Evolutionary conservation across 2,888 invertebrate species (phyloP).

Genomic region (Aethes cnicana): DNA sequence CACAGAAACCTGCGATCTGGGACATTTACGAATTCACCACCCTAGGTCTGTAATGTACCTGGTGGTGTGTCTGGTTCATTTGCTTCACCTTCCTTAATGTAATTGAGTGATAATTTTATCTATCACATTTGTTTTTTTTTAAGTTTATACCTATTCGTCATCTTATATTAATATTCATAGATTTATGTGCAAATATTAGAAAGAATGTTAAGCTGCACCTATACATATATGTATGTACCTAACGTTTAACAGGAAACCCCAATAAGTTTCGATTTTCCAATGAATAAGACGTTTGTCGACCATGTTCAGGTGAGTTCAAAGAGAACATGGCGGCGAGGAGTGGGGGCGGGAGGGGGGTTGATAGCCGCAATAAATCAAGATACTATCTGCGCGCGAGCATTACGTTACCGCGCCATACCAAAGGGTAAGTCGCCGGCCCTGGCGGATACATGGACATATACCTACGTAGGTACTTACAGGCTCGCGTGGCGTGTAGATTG

Average conservation of each 20-base stretch:
- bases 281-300: not conserved
- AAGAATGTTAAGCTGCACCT: too few relatives aligned
- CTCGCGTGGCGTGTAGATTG: constrained; percentile 37
- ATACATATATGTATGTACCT: not conserved
- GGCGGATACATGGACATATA: constrained; percentile 40
- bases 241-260: not conserved
- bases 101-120: too few relatives aligned
- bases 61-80: too few relatives aligned
- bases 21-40: too few relatives aligned
- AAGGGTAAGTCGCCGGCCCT: constrained; percentile 63
- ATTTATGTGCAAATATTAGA: too few relatives aligned
- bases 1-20: too few relatives aligned
- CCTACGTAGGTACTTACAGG: constrained; percentile 4
- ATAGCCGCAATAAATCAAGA: constrained; percentile 78
- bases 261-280: not conserved
- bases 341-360: constrained; percentile 44
- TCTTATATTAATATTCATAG: too few relatives aligned
- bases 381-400: constrained; percentile 73
- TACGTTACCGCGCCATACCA: constrained; percentile 58
- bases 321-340: constrained; percentile 28
- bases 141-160: too few relatives aligned
- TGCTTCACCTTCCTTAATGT: too few relatives aligned
- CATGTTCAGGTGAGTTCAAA: constrained; percentile 21
- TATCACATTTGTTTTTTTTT: too few relatives aligned
- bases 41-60: too few relatives aligned